Evolutionary conservation across 2,888 invertebrate genomes (phyloP).

Genomic region (Ectobius pallidus): DNA sequence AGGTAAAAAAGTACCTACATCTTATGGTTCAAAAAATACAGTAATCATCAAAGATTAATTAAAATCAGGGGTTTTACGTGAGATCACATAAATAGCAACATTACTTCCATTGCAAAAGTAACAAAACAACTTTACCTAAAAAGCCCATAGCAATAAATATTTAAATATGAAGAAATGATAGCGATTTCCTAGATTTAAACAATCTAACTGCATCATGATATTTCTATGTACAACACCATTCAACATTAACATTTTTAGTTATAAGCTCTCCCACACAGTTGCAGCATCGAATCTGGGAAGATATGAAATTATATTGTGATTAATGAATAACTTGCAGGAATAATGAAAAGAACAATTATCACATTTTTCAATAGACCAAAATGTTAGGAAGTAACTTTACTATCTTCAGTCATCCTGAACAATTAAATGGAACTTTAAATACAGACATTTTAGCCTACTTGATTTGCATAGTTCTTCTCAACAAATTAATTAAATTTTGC

Average conservation of each 20-base stretch:
- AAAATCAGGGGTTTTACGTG: not conserved
- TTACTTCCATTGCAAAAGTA: not conserved
- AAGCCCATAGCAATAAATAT: slow-evolving; percentile 3
- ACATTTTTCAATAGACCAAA: no score
- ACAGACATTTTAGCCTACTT: no score
- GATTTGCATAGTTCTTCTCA: no score
- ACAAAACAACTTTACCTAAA: not conserved
- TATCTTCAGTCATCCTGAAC: no score
- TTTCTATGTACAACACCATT: slow-evolving; percentile 2
- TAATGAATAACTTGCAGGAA: no score
- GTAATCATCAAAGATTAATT: not conserved
- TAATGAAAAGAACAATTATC: no score
- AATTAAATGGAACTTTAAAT: no score
- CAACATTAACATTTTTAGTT: slow-evolving; percentile 7
- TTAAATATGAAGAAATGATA: slow-evolving; percentile 1
- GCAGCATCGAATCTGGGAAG: not conserved
- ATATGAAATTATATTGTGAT: not conserved
- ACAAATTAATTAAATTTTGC: no score
- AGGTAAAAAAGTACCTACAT: no score
- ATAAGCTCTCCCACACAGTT: no score
- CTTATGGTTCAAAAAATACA: no score
- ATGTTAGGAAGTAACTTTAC: no score
- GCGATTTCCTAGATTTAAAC: not conserved
- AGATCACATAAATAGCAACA: slow-evolving; percentile 21
- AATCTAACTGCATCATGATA: not conserved